Conservation (phyloP, 1,140 invertebrate genomes). For the Bacillus rossius region DNA sequence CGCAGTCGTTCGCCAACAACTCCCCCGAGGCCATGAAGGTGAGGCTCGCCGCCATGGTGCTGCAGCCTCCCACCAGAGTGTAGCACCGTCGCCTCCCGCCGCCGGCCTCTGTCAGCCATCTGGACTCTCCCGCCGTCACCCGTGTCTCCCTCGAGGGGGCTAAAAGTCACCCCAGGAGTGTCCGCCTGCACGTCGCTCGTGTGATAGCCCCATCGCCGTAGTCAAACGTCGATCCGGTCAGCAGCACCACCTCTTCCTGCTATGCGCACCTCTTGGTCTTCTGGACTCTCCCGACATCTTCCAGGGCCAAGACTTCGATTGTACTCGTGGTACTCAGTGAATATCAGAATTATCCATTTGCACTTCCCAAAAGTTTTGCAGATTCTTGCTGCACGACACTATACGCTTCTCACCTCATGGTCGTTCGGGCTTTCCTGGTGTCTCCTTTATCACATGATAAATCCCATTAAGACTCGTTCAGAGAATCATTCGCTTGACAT, state of each 20-base stretch:
- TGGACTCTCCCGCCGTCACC: not conserved
- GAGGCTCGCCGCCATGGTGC: conserved; percentile 68
- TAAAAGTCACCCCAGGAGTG: not conserved
- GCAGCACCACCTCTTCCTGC: not conserved
- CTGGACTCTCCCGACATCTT: not conserved
- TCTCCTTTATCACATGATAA: too few species aligned
- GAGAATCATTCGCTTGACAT: too few species aligned
- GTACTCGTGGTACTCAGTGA: too few species aligned
- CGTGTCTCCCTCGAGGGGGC: not conserved
- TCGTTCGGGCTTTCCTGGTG: too few species aligned
- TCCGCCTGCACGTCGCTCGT: not conserved
- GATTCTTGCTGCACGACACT: too few species aligned
- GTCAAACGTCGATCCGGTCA: not conserved
- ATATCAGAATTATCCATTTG: too few species aligned
- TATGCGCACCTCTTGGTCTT: not conserved
- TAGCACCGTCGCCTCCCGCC: not conserved
- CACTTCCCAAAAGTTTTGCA: too few species aligned
- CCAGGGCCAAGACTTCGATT: too few species aligned
- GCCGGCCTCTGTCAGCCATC: not conserved
- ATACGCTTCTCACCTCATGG: too few species aligned
- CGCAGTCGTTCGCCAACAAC: conserved; percentile 34
- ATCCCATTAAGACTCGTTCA: too few species aligned
- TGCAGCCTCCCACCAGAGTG: conserved; percentile 72
- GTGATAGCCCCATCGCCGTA: not conserved
- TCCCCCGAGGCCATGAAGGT: conserved; percentile 71